Percentiles rank a stretch among this genome's conserved stretches.
These are phyloP conservation scores for Phania funesta DNA, from an alignment of 2,888 invertebrate species.

Conservation along the genomic window DNA sequence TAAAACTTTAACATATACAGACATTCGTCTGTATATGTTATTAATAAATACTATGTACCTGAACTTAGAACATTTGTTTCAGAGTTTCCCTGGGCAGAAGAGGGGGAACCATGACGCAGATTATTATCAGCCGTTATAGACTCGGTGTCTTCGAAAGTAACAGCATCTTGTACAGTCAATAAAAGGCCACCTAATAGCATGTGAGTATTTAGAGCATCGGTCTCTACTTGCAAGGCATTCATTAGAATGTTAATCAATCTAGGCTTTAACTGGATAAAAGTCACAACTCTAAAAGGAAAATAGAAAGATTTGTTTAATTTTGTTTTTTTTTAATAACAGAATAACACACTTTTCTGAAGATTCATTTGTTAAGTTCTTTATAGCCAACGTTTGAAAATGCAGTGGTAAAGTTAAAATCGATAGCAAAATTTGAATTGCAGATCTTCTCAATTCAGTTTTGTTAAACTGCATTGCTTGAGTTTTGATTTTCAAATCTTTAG, in stretches of 20 bases:
- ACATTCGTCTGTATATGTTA: background rate
- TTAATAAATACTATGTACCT: constrained; percentile 81
- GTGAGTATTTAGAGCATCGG: constrained; percentile 92
- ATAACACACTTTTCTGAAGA: constrained; percentile 81
- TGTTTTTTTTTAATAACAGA: constrained; percentile 69
- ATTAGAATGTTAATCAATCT: constrained; percentile 90
- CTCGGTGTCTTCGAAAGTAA: constrained; percentile 87
- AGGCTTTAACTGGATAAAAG: constrained; percentile 87
- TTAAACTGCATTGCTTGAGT: constrained; percentile 83
- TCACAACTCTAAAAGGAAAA: constrained; percentile 77
- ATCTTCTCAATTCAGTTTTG: constrained; percentile 90
- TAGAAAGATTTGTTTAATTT: background rate
- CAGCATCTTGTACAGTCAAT: constrained; percentile 89
- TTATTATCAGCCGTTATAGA: constrained; percentile 81
- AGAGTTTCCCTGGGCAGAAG: constrained; percentile 74
- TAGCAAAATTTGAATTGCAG: constrained; percentile 94
- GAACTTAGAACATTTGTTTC: constrained; percentile 85
- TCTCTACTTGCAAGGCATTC: constrained; percentile 91
- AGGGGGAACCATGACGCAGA: constrained; percentile 80
- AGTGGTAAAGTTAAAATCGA: constrained; percentile 96
- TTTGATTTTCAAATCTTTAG: constrained; percentile 89
- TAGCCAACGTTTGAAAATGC: constrained; percentile 90
- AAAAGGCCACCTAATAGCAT: constrained; percentile 91
- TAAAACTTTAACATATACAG: too few relatives aligned
- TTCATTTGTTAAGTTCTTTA: constrained; percentile 85